Base-by-base conservation (phyloP, 2,113 vertebrate genomes). In the Chitala chitala region DNA sequence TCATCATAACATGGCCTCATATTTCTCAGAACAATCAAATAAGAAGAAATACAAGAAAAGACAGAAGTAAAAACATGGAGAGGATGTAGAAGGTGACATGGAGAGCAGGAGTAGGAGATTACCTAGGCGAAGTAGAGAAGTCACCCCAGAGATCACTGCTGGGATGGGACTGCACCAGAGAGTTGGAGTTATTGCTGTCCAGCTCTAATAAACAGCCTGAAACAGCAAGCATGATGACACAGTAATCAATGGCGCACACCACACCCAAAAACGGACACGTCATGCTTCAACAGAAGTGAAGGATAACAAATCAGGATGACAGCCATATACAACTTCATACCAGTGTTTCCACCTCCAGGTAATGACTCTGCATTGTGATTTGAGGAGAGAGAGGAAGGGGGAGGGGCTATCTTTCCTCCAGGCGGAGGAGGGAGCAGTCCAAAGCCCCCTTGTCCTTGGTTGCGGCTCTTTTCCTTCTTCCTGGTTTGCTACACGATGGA, bases 341-440 rank as follows among this genome's bases (percentile, higher is more conserved):
- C 88, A 1, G 78, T 76, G 6, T 91, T 87, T 80, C 75, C 89
- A 77, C 85, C 85, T 75, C 87, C 91, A 79, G 85, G 87, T 75
- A 90, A 51, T 77, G 80, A 90, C 80, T 94, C 84, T 46, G 90
- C 92, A 50, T 87, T 87, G 69, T 90, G 82, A 87, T 89, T 89
- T 72, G 91, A 88, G 8, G 92, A 85, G 1, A 84, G 89, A 70
- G 89, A 85, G 36, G 88, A 82, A 29, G 93, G 89, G 61, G 94
- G 91, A 6, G 86, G 84, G 12, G 90, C 84, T 65, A 89, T 79
- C 87, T 93, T 96, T 77, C 94, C 93, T 68, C 94, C 94, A 0
- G 95, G 95, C 1, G 95, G 95, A 13, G 95, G 95, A 4, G 95
- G 95, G 71, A 98, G 91, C 71, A 96, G 88, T 51, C 91, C 94